Evolutionary conservation across 2,888 invertebrate genomes (phyloP).

Genomic region (Drosophila vallismaia): DNA sequence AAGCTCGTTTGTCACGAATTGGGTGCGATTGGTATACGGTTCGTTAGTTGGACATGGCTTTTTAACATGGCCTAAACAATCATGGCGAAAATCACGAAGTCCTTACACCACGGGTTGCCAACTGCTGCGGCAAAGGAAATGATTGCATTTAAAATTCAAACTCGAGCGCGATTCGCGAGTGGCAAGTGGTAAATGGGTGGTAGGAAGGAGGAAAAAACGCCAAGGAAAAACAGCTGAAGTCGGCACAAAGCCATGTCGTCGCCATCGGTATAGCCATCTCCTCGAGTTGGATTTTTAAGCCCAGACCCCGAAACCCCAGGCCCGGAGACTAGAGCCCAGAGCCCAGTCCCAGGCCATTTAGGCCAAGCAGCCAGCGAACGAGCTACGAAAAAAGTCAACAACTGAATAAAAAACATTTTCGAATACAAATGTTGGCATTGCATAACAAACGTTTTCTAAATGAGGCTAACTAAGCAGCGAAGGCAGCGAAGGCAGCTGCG

Average conservation of each 20-base stretch:
- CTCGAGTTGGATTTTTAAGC: conserved; percentile 32
- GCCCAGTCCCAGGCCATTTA: conserved; percentile 67
- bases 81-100: conserved; percentile 77
- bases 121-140: conserved; percentile 75
- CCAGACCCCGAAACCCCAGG: conserved; percentile 20
- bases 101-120: conserved; percentile 54
- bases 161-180: conserved; percentile 49
- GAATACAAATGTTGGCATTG: conserved; percentile 82
- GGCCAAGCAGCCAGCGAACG: conserved; percentile 58
- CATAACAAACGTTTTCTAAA: conserved; percentile 81
- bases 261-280: conserved; percentile 40
- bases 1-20: conserved; percentile 66
- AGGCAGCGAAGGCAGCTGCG: background rate
- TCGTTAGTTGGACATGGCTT: conserved; percentile 57
- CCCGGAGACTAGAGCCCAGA: conserved; percentile 32
- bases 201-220: conserved; percentile 6
- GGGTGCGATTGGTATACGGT: conserved; percentile 47
- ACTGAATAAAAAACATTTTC: conserved; percentile 79
- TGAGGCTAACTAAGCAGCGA: conserved; percentile 75
- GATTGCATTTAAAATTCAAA: conserved; percentile 83
- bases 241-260: conserved; percentile 70
- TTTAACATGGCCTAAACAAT: conserved; percentile 64
- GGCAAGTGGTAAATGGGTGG: background rate
- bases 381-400: conserved; percentile 65
- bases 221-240: conserved; percentile 74